Conservation (phyloP, 2,888 invertebrate species). For the Eumerus sabulonum region DNA sequence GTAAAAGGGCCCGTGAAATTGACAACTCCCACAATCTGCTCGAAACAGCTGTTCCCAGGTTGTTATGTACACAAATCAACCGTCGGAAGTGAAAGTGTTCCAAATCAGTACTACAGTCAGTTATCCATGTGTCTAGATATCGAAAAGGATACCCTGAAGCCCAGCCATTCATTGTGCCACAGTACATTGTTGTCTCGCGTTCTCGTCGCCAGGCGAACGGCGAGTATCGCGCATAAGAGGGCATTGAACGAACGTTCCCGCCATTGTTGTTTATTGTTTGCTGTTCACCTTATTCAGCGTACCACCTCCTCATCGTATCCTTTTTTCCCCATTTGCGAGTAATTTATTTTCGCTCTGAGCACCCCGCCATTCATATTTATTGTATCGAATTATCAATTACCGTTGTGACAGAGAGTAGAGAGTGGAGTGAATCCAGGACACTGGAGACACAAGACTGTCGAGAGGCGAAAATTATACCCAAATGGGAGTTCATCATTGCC, state of each 20-base stretch:
- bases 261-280: conserved; percentile 57
- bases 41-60: no score
- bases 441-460: conserved; percentile 8
- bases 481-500: neutral
- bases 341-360: conserved; percentile 15
- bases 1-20: no score
- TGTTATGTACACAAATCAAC: no score
- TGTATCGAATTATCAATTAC: conserved; percentile 42
- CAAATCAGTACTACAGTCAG: conserved; percentile 23
- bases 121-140: conserved; percentile 24
- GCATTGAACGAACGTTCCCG: conserved; percentile 60
- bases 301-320: conserved; percentile 38
- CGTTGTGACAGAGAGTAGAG: conserved; percentile 33
- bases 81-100: conserved; percentile 10
- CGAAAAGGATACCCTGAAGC: conserved; percentile 34
- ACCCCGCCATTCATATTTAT: conserved; percentile 33
- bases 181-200: conserved; percentile 50
- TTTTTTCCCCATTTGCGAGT: neutral
- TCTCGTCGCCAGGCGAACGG: conserved; percentile 56
- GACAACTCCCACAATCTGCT: no score
- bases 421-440: conserved; percentile 36
- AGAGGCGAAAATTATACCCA: neutral
- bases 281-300: conserved; percentile 16
- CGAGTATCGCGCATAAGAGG: conserved; percentile 50
- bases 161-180: conserved; percentile 27